phyloP scores from a whole-genome alignment of 2,888 invertebrate genomes.

The Andrena minutula region DNA sequence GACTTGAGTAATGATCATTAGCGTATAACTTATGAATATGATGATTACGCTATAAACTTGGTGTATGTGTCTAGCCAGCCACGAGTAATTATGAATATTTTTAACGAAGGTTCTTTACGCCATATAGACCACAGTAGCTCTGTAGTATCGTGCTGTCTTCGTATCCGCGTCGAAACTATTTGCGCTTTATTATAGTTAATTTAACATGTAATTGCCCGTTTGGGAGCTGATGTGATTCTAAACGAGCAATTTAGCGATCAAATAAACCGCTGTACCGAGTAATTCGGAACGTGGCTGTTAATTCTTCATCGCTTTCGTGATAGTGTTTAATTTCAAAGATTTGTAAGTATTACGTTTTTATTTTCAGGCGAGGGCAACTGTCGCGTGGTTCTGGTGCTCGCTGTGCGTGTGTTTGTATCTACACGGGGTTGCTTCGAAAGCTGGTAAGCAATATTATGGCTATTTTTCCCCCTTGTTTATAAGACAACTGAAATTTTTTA shows the following conservation, averaged over 20 bases:
- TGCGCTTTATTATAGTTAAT: slow-evolving; percentile 3
- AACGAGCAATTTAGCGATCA: slow-evolving; percentile 1
- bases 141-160: not conserved
- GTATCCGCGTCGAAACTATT: not conserved
- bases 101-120: slow-evolving; percentile 16
- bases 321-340: not conserved
- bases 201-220: slow-evolving; percentile 12
- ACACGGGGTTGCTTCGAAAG: slow-evolving; percentile 76
- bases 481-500: too few relatives aligned
- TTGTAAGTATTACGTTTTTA: slow-evolving; percentile 32
- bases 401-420: slow-evolving; percentile 76
- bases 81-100: slow-evolving; percentile 42
- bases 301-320: not conserved
- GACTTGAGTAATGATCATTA: slow-evolving; percentile 20
- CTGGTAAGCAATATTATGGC: slow-evolving; percentile 74
- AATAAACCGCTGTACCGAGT: not conserved
- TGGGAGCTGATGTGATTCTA: not conserved
- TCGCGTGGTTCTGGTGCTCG: slow-evolving; percentile 75
- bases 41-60: slow-evolving; percentile 35
- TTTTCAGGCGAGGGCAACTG: slow-evolving; percentile 77
- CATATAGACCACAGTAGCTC: not conserved
- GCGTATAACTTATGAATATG: slow-evolving; percentile 43
- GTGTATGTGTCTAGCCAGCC: slow-evolving; percentile 3
- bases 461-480: not conserved
- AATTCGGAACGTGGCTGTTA: not conserved